A percentile compares a stretch with the other conserved stretches of the same genome.
Evolutionary conservation across 2,797 vertebrate species (phyloP).

Genomic region (Melanotaenia nigrans): DNA sequence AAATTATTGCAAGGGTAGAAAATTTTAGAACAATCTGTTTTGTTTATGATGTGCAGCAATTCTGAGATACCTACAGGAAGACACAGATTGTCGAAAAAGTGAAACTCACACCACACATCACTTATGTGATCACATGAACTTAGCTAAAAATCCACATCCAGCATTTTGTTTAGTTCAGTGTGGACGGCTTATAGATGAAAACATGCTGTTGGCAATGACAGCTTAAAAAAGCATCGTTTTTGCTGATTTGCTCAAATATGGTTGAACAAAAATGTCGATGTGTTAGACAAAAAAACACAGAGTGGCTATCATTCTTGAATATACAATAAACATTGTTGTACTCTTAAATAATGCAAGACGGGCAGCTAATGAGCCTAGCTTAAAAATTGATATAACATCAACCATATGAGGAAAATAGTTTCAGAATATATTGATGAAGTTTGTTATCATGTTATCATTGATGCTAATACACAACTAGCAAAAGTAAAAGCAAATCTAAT

Average conservation of each 20-base stretch:
- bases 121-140: constrained; percentile 12
- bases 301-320: background rate
- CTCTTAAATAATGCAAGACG: background rate
- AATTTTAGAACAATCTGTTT: constrained; percentile 1
- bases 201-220: background rate
- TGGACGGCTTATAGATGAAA: constrained; percentile 22
- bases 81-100: constrained; percentile 78
- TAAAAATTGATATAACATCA: background rate
- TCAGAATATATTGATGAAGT: background rate
- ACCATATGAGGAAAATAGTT: background rate
- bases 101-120: constrained; percentile 44
- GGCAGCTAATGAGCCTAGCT: background rate
- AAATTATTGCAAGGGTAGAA: constrained; percentile 30
- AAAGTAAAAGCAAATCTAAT: background rate
- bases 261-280: too few species aligned
- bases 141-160: constrained; percentile 12
- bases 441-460: background rate
- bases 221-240: background rate
- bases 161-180: background rate
- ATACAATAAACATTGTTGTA: background rate
- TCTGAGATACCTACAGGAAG: constrained; percentile 59
- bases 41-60: constrained; percentile 1
- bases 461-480: background rate
- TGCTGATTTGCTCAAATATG: too few species aligned
- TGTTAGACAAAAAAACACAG: background rate